These are phyloP conservation scores for Hypotaenidia philippensis DNA, from an alignment of 2,797 vertebrate genomes.

Conservation along the genomic window DNA sequence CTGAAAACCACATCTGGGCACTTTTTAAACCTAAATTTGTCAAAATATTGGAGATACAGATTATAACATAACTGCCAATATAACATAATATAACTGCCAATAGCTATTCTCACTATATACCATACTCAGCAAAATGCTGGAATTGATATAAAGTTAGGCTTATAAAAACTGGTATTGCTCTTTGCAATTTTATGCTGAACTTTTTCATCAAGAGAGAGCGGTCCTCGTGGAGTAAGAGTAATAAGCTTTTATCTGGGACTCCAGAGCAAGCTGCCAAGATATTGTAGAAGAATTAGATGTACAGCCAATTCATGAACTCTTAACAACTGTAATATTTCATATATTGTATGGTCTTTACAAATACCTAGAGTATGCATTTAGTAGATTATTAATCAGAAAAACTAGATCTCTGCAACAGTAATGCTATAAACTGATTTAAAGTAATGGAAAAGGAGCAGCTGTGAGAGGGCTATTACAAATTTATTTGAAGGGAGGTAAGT, in stretches of 20 bases:
- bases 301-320: not conserved
- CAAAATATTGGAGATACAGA: not conserved
- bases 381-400: slow-evolving; percentile 24
- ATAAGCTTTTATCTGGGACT: not conserved
- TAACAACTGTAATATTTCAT: not conserved
- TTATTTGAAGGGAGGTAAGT: not conserved
- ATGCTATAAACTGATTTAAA: not conserved
- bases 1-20: not conserved
- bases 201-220: not conserved
- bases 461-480: not conserved
- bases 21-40: not conserved
- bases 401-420: not conserved
- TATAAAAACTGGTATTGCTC: not conserved
- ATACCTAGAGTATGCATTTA: not conserved
- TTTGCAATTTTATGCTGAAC: not conserved
- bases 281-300: not conserved
- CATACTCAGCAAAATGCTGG: not conserved
- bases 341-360: not conserved
- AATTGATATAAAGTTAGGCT: not conserved
- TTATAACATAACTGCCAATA: not conserved
- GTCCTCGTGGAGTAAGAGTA: not conserved
- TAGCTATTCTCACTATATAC: not conserved
- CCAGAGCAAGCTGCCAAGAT: not conserved
- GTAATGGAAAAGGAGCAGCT: not conserved
- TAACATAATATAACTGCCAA: not conserved